Percentiles rank a stretch among this genome's conserved stretches.
Evolutionary conservation across 1,140 invertebrate species (phyloP).

Genomic region (Drosophila sproati): DNA sequence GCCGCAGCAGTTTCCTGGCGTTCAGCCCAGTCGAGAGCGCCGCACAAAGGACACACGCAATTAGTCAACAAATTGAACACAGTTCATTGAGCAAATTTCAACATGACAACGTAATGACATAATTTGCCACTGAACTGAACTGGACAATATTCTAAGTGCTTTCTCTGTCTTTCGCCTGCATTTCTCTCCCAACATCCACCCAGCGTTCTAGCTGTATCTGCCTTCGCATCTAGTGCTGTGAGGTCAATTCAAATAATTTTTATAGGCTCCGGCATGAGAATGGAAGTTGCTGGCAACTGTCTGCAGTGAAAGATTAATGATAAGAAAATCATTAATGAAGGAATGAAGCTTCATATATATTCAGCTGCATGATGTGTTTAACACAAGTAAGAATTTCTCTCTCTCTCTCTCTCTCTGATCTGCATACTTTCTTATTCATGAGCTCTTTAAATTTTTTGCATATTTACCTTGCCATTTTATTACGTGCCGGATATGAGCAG

Average conservation of each 20-base stretch:
- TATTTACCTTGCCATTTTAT: conserved; percentile 81
- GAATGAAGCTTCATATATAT: conserved; percentile 7
- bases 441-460: conserved; percentile 66
- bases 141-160: conserved; percentile 41
- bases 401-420: background rate
- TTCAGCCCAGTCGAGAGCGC: conserved; percentile 11
- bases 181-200: background rate
- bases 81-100: conserved; percentile 74
- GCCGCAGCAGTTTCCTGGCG: conserved; percentile 39
- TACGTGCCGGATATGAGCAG: conserved; percentile 74
- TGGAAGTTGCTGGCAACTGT: conserved; percentile 38
- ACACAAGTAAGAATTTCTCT: background rate
- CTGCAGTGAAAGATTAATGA: conserved; percentile 66
- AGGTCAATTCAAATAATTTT: conserved; percentile 53
- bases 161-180: background rate
- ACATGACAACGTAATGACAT: conserved; percentile 72
- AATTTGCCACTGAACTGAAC: conserved; percentile 68
- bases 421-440: conserved; percentile 63
- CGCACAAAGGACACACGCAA: conserved; percentile 63
- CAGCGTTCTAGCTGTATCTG: background rate
- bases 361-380: conserved; percentile 21
- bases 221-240: conserved; percentile 30
- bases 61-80: conserved; percentile 74
- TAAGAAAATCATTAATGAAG: conserved; percentile 64
- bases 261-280: conserved; percentile 12